phyloP scores from a whole-genome alignment of 2,113 vertebrate genomes.

The Hemichromis elongatus region DNA sequence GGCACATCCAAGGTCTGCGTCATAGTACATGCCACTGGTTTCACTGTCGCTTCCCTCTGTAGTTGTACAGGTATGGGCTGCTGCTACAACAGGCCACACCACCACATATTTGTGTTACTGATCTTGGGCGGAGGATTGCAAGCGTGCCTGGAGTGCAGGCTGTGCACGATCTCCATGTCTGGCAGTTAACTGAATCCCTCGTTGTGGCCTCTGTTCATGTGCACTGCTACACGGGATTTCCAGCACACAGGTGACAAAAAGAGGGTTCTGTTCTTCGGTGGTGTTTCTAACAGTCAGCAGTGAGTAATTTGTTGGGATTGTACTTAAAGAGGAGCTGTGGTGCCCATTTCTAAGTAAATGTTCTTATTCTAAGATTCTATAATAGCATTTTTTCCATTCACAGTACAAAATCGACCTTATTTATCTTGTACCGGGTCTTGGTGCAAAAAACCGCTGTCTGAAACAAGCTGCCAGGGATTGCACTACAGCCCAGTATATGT shows the following conservation, averaged over 20 bases:
- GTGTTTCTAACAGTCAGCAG: not conserved
- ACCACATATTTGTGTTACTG: constrained; percentile 36
- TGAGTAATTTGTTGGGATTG: not conserved
- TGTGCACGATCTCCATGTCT: constrained; percentile 76
- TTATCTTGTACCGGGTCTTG: not conserved
- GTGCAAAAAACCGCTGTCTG: not conserved
- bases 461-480: not conserved
- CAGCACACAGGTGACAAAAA: constrained; percentile 36
- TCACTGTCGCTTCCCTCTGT: not conserved
- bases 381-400: not conserved
- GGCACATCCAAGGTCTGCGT: not conserved
- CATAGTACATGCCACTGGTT: not conserved
- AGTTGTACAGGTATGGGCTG: constrained; percentile 57
- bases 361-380: not conserved
- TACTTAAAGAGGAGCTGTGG: not conserved
- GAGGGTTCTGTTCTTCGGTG: not conserved
- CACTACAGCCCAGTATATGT: not conserved
- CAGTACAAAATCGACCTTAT: not conserved
- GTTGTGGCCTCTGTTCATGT: constrained; percentile 74
- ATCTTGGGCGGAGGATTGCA: constrained; percentile 50
- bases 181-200: constrained; percentile 62
- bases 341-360: not conserved
- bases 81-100: constrained; percentile 72
- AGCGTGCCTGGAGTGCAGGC: constrained; percentile 63
- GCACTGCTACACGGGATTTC: constrained; percentile 51